Evolutionary conservation across 2,888 invertebrate genomes (phyloP), one percentile per base, ranked within the genome.

Genomic region (Eupithecia subfuscata): DNA sequence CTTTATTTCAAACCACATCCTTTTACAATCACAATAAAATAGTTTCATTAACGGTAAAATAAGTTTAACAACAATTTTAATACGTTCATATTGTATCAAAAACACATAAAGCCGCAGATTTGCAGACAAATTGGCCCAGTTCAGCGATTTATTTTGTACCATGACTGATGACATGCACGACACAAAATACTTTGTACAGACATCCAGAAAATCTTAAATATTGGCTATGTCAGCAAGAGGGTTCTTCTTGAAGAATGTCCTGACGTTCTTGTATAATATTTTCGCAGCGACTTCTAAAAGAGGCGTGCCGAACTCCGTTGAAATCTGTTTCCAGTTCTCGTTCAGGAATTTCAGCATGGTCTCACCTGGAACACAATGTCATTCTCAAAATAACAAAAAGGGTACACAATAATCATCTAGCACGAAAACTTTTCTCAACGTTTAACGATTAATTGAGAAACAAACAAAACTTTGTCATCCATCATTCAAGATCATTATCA

Each of bases 271-370:
- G 71, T 83, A 91, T 0, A 91, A 64, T 30, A 82, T 87, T 67
- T 88, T 89, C 0, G 89, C 85, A 0, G 87, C 84, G 0, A 77
- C 82, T 1, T 90, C 87, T 75, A 93, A 79, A 37, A 93, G 76
- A 0, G 94, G 94, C 67, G 78, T 84, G 43, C 93, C 94, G 40
- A 93, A 94, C 75, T 93, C 92, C 0, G 56, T 2, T 0, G 89
- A 85, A 2, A 94, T 83, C 72, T 89, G 84, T 60, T 90, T 88
- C 92, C 92, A 93, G 71, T 93, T 93, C 0, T 90, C 87, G 73
- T 93, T 94, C 52, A 93, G 76, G 79, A 93, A 91, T 0, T 52
- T 79, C 14, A 89, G 79, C 88, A 91, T 89, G 0, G 89, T 70
- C 0, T 90, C 88, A 87, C 92, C 94, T 93, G 65, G 34, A 67